Conservation (phyloP, 2,888 invertebrate genomes). For the Synanthedon tipuliformis region DNA sequence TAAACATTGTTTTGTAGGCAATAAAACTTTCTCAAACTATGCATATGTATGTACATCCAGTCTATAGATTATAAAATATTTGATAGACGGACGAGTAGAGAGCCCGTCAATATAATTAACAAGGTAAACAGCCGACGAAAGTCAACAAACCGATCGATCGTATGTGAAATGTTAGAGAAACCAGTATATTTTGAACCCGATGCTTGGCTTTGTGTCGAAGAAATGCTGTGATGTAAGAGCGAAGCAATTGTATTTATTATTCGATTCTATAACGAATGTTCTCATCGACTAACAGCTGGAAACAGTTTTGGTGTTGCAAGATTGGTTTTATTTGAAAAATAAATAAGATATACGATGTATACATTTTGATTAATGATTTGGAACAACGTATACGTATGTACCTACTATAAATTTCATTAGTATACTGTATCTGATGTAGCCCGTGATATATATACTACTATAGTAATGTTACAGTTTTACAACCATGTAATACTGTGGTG, state of each 20-base stretch:
- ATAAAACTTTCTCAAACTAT: too few relatives aligned
- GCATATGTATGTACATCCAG: too few relatives aligned
- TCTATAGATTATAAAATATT: not conserved
- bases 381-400: too few relatives aligned
- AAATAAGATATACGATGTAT: not conserved
- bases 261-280: not conserved
- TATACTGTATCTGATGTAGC: too few relatives aligned
- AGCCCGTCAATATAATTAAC: constrained; percentile 11
- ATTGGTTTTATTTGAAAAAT: not conserved
- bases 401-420: too few relatives aligned
- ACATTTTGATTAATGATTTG: too few relatives aligned
- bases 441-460: too few relatives aligned
- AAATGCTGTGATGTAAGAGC: not conserved
- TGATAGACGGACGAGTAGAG: not conserved
- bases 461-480: too few relatives aligned
- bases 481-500: too few relatives aligned
- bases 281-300: not conserved
- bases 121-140: constrained; percentile 9
- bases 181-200: not conserved
- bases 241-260: not conserved
- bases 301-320: not conserved
- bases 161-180: not conserved
- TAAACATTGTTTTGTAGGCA: too few relatives aligned
- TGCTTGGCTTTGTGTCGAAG: not conserved
- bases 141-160: constrained; percentile 2